phyloP scores from a whole-genome alignment of 2,113 vertebrate species.

The Gulo gulo region DNA sequence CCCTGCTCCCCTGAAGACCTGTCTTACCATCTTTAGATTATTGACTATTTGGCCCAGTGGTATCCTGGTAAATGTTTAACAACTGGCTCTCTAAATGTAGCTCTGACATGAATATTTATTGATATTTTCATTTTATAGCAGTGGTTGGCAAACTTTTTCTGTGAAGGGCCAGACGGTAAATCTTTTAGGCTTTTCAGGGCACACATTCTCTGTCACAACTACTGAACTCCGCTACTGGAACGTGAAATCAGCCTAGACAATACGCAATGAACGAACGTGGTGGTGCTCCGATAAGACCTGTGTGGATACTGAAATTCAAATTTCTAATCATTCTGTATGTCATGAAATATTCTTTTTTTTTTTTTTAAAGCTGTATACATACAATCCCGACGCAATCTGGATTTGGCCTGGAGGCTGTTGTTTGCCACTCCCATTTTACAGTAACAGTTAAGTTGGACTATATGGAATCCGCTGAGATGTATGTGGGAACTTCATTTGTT shows the following conservation, averaged over 20 bases:
- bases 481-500: not conserved
- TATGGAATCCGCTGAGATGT: not conserved
- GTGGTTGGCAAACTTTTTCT: not conserved
- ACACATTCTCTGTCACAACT: not conserved
- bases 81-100: not conserved
- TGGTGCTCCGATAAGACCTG: not conserved
- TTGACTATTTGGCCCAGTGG: not conserved
- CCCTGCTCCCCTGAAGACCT: not conserved
- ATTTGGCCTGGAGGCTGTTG: not conserved
- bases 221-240: not conserved
- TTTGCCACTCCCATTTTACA: not conserved
- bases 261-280: not conserved
- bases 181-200: not conserved
- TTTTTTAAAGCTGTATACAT: not conserved
- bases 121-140: not conserved
- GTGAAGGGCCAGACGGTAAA: not conserved
- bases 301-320: not conserved
- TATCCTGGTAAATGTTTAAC: not conserved
- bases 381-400: not conserved
- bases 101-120: not conserved
- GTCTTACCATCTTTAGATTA: not conserved
- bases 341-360: not conserved
- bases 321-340: not conserved
- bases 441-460: not conserved
- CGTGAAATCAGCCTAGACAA: not conserved